Evolutionary conservation across 2,797 vertebrate genomes (phyloP), one percentile per base, ranked within the genome.

Genomic region (Todus mexicanus): DNA sequence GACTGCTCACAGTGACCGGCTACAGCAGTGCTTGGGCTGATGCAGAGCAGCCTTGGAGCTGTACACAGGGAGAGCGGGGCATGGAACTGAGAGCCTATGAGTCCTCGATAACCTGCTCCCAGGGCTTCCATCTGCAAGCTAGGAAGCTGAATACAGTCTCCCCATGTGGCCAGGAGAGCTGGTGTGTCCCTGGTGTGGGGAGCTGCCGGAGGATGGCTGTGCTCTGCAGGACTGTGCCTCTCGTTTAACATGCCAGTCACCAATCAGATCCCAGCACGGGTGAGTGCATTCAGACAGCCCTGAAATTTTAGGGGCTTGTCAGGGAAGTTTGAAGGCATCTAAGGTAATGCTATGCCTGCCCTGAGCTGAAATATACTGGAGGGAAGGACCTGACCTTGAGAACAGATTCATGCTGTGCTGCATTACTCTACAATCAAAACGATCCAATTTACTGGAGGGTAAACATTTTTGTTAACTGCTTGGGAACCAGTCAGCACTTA

Each of bases 391-490:
- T 66, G 78, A 92, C 63, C 65, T 83, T 51, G 51, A 80, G 75
- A 87, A 73, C 40, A 56, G 66, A 63, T 81, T 83, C 59, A 54
- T 53, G 68, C 82, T 86, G 74, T 81, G 63, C 70, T 93, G 26
- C 75, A 38, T 80, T 92, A 81, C 51, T 73, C 72, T 65, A 7
- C 0, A 1, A 66, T 86, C 66, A 82, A 89, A 81, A 91, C 3
- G 1, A 57, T 86, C 72, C 11, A 1, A 42, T 64, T 85, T 91
- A 85, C 66, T 0, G 0, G 40, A 89, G 53, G 29, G 48, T 60
- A 87, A 93, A 92, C 23, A 15, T 93, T 92, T 92, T 86, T 95
- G 79, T 84, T 95, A 91, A 85, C 76, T 96, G 70, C 82, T 87
- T 63, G 56, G 43, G 66, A 93, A 81, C 23, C 38, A 77, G 63